Conservation (phyloP, 2,113 vertebrate genomes). For the Saguinus midas region DNA sequence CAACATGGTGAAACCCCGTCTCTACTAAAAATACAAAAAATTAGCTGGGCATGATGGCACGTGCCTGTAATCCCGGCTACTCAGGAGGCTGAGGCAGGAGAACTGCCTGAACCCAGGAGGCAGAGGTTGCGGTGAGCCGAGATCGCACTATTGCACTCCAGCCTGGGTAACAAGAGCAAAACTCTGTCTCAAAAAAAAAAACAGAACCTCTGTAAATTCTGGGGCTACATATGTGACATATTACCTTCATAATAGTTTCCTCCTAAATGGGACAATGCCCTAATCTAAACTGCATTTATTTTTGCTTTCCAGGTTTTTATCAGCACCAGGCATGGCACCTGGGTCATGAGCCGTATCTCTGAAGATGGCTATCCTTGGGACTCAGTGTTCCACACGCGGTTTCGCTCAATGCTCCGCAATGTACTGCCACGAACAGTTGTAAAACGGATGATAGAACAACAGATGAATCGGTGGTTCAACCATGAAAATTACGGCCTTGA, state of each 20-base stretch:
- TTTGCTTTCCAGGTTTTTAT: slow-evolving; percentile 86
- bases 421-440: slow-evolving; percentile 79
- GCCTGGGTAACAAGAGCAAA: too few species aligned
- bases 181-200: neutral
- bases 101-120: too few species aligned
- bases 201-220: neutral
- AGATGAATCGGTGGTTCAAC: slow-evolving; percentile 83
- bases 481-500: slow-evolving; percentile 88
- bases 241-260: neutral
- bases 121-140: too few species aligned
- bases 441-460: slow-evolving; percentile 81
- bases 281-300: neutral
- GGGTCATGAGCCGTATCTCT: slow-evolving; percentile 86
- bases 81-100: too few species aligned
- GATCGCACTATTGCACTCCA: too few species aligned
- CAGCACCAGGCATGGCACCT: slow-evolving; percentile 87
- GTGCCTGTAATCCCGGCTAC: too few species aligned
- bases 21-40: too few species aligned
- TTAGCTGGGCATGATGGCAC: too few species aligned
- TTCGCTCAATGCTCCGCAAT: slow-evolving; percentile 67
- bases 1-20: too few species aligned
- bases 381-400: slow-evolving; percentile 76
- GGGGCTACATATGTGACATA: neutral
- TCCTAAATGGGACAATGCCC: neutral
- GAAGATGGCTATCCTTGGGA: slow-evolving; percentile 86